phyloP scores from a whole-genome alignment of 1,140 invertebrate species.

The Stegodyphus mimosarum region DNA sequence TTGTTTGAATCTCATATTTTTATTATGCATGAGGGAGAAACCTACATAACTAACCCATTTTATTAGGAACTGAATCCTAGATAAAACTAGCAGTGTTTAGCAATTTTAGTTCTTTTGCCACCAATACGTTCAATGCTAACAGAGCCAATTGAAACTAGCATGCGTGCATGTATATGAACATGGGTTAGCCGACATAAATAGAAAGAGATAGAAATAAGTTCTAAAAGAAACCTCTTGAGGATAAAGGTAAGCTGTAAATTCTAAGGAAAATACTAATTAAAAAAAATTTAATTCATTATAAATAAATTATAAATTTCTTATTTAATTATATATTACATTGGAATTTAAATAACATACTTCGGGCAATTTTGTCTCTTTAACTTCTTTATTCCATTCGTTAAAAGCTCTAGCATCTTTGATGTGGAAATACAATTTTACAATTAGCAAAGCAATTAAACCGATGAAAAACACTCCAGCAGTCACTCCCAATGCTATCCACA shows the following conservation, averaged over 20 bases:
- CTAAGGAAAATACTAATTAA: not conserved
- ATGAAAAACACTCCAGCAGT: conserved; percentile 60
- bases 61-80: too few species aligned
- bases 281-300: too few species aligned
- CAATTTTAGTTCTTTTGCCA: too few species aligned
- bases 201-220: not conserved
- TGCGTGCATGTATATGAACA: not conserved
- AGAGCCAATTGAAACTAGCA: too few species aligned
- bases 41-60: too few species aligned
- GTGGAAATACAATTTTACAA: conserved; percentile 51
- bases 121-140: too few species aligned
- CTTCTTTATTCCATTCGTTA: conserved; percentile 56
- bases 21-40: too few species aligned
- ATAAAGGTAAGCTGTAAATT: not conserved
- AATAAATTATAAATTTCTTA: not conserved
- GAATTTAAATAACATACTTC: not conserved
- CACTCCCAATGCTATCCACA: conserved; percentile 55
- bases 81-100: too few species aligned
- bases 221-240: not conserved
- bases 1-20: too few species aligned
- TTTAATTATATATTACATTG: not conserved
- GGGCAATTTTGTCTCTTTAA: conserved; percentile 57
- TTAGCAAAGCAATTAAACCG: conserved; percentile 59
- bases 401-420: conserved; percentile 62
- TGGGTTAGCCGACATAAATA: not conserved